Percentiles rank a stretch among this genome's conserved stretches.
These are phyloP conservation scores for Thyatira batis DNA, from an alignment of 2,888 invertebrate genomes.

Conservation along the genomic window DNA sequence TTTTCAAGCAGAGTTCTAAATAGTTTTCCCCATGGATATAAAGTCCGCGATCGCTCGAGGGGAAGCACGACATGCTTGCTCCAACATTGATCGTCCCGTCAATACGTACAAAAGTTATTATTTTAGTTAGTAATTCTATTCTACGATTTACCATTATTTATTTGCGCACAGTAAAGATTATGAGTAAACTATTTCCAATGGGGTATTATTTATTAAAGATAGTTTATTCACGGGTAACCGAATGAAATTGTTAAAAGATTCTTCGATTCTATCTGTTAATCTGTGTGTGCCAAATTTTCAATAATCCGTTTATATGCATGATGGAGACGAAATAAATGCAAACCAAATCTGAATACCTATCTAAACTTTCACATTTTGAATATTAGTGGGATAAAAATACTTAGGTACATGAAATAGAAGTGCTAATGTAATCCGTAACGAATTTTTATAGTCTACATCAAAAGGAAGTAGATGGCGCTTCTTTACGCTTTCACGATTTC, in stretches of 20 bases:
- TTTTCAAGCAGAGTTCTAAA: neutral
- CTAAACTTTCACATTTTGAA: no score
- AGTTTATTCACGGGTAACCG: no score
- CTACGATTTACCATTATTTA: neutral
- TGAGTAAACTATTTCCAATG: neutral
- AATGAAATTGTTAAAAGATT: no score
- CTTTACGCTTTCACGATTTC: constrained; percentile 37
- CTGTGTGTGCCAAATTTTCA: no score
- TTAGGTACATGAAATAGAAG: constrained; percentile 9
- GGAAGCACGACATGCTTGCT: constrained; percentile 25
- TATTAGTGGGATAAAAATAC: neutral
- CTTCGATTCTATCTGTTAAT: no score
- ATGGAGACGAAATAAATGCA: no score
- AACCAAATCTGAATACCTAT: no score
- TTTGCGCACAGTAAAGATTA: neutral
- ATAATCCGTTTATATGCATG: no score
- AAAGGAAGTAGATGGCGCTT: constrained; percentile 24
- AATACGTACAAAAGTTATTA: constrained; percentile 14
- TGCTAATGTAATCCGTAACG: constrained; percentile 32
- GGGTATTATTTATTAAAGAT: no score
- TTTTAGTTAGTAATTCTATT: constrained; percentile 7
- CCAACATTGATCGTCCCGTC: constrained; percentile 21
- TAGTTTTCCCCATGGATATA: constrained; percentile 10
- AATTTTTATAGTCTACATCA: constrained; percentile 31
- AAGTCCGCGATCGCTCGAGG: constrained; percentile 25